A percentile compares a stretch with the other conserved stretches of the same genome.
phyloP scores from a whole-genome alignment of 2,113 vertebrate genomes.

The Epinephelus lanceolatus region DNA sequence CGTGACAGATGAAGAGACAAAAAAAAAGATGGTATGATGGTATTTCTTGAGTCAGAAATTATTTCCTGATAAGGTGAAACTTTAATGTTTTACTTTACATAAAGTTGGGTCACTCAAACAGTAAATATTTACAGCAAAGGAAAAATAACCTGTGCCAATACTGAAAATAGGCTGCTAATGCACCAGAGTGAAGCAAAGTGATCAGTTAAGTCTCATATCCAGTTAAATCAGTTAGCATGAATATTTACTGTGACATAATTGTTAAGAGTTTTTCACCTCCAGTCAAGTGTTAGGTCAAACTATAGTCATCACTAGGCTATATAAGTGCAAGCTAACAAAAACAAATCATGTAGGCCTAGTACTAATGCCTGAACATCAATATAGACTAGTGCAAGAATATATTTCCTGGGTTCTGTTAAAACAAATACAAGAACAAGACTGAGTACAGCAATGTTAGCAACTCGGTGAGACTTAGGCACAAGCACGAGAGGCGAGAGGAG shows the following conservation, averaged over 20 bases:
- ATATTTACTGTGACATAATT: not conserved
- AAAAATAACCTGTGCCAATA: slow-evolving; percentile 1
- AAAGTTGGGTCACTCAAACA: slow-evolving; percentile 42
- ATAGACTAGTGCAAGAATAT: not conserved
- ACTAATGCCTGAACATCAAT: not conserved
- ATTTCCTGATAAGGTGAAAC: slow-evolving; percentile 51
- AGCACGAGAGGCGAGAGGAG: no score
- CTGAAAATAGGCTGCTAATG: slow-evolving; percentile 4
- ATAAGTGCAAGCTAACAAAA: not conserved
- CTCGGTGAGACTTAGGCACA: no score
- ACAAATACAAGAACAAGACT: not conserved
- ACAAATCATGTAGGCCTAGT: no score
- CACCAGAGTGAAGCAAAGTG: not conserved
- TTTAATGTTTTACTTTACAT: slow-evolving; percentile 50
- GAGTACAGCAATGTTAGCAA: no score
- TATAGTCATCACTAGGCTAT: not conserved
- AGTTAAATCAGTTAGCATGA: not conserved
- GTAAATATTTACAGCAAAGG: slow-evolving; percentile 22
- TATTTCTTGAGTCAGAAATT: slow-evolving; percentile 50
- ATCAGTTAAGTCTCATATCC: not conserved
- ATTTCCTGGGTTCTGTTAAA: not conserved
- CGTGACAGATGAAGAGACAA: slow-evolving; percentile 57
- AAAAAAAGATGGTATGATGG: slow-evolving; percentile 24
- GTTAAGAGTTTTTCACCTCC: not conserved
- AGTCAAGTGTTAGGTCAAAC: not conserved